These are phyloP conservation scores for Drosophila fungiperda DNA, from an alignment of 2,888 invertebrate species.

Conservation along the genomic window DNA sequence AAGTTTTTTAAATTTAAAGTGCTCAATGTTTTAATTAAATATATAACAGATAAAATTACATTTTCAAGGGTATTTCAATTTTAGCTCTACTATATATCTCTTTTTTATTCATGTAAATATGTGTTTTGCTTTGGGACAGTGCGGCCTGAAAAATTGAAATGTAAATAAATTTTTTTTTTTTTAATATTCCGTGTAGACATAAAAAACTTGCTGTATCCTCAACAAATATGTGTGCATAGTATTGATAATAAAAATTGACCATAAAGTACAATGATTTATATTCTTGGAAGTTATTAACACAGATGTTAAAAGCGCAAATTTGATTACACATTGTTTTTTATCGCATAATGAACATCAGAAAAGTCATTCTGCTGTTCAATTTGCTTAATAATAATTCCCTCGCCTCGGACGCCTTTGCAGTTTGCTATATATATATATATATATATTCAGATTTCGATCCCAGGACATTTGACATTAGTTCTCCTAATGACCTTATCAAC, in stretches of 20 bases:
- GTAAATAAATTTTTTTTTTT: background rate
- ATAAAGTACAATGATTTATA: background rate
- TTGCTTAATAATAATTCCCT: background rate
- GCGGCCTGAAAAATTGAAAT: slow-evolving; percentile 13
- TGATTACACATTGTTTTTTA: background rate
- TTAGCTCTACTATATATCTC: background rate
- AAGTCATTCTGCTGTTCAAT: background rate
- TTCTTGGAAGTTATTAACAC: background rate
- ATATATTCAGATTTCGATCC: background rate
- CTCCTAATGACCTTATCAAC: slow-evolving; percentile 28
- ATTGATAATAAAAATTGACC: background rate
- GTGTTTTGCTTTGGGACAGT: background rate
- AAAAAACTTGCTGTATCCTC: slow-evolving; percentile 10
- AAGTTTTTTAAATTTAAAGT: background rate
- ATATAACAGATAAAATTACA: background rate
- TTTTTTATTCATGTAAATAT: slow-evolving; percentile 25
- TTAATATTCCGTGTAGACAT: slow-evolving; percentile 4
- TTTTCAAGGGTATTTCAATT: background rate
- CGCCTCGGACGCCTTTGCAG: background rate
- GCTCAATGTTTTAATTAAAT: background rate
- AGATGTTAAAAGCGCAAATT: background rate
- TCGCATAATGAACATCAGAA: background rate
- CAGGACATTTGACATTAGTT: slow-evolving; percentile 1
- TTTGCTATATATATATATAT: no score
- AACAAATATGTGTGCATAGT: slow-evolving; percentile 2